Evolutionary conservation across 2,888 invertebrate genomes (phyloP).

Genomic region (Eucera pruinosa): DNA sequence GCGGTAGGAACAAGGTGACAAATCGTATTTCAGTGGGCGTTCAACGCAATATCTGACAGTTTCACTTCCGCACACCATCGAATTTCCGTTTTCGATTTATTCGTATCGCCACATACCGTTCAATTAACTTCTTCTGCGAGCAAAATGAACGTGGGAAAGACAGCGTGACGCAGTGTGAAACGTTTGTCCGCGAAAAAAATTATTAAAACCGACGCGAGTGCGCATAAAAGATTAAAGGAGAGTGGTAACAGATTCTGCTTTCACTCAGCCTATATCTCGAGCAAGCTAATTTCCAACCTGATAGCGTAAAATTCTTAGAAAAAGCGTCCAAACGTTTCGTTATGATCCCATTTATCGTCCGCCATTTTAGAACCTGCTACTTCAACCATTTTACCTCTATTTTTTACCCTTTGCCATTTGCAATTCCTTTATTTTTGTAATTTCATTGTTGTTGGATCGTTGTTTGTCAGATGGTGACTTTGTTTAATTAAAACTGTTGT

Average conservation of each 20-base stretch:
- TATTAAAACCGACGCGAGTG: conserved; percentile 11
- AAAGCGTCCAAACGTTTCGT: not conserved
- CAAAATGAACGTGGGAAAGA: conserved; percentile 21
- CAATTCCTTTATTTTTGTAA: too few relatives aligned
- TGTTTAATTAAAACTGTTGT: too few relatives aligned
- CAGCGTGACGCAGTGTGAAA: conserved; percentile 8
- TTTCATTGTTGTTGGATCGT: too few relatives aligned
- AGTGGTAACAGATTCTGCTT: conserved; percentile 21
- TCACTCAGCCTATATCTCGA: conserved; percentile 10
- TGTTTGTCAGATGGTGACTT: too few relatives aligned
- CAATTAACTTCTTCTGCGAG: conserved; percentile 26
- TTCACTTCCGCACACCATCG: conserved; percentile 17
- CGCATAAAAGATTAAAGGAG: conserved; percentile 11
- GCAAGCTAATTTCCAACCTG: not conserved
- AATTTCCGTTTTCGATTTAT: conserved; percentile 35
- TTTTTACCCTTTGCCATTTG: too few relatives aligned
- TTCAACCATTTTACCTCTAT: too few relatives aligned
- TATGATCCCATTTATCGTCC: not conserved
- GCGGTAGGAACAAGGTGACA: not conserved
- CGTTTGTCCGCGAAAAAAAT: not conserved
- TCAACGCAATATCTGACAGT: not conserved
- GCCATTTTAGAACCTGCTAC: too few relatives aligned
- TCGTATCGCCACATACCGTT: conserved; percentile 16
- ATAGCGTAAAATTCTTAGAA: not conserved
- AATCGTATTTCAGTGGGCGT: not conserved